These are phyloP conservation scores for Drosophila merina DNA, from an alignment of 2,888 invertebrate genomes.

Conservation along the genomic window DNA sequence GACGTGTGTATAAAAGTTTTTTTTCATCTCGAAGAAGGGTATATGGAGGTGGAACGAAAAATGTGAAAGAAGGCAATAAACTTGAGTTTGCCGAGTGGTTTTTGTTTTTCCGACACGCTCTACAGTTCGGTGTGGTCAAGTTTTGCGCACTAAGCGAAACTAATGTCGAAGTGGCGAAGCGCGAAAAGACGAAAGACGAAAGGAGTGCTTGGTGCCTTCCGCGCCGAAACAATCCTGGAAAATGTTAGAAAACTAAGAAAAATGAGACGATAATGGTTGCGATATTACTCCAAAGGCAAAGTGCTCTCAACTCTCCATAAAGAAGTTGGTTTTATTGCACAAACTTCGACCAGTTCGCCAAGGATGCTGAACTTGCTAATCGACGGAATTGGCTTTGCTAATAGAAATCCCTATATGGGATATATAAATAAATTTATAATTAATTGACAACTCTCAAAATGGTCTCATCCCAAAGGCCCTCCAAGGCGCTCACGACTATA, in stretches of 20 bases:
- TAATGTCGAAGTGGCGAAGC: conserved; percentile 71
- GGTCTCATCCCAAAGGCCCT: neutral
- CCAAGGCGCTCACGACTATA: neutral
- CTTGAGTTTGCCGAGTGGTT: conserved; percentile 63
- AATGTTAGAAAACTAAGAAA: conserved; percentile 66
- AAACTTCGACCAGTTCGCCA: conserved; percentile 26
- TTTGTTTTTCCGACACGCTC: conserved; percentile 37
- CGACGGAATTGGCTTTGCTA: conserved; percentile 24
- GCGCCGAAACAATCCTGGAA: conserved; percentile 11
- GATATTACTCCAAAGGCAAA: conserved; percentile 56
- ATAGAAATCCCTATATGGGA: conserved; percentile 18
- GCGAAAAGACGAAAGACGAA: conserved; percentile 55
- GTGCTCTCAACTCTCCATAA: conserved; percentile 40
- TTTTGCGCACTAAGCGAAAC: conserved; percentile 66
- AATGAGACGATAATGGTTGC: conserved; percentile 69
- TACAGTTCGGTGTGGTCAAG: conserved; percentile 57
- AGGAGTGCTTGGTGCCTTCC: conserved; percentile 37
- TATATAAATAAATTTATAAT: conserved; percentile 2
- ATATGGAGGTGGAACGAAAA: conserved; percentile 17
- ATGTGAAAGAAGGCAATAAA: conserved; percentile 58
- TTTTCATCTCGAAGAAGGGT: conserved; percentile 5
- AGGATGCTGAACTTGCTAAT: conserved; percentile 26
- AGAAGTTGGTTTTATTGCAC: conserved; percentile 37
- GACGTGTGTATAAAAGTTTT: conserved; percentile 62
- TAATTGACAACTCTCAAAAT: neutral